phyloP scores from a whole-genome alignment of 2,797 vertebrate species.

The Morelia viridis region DNA sequence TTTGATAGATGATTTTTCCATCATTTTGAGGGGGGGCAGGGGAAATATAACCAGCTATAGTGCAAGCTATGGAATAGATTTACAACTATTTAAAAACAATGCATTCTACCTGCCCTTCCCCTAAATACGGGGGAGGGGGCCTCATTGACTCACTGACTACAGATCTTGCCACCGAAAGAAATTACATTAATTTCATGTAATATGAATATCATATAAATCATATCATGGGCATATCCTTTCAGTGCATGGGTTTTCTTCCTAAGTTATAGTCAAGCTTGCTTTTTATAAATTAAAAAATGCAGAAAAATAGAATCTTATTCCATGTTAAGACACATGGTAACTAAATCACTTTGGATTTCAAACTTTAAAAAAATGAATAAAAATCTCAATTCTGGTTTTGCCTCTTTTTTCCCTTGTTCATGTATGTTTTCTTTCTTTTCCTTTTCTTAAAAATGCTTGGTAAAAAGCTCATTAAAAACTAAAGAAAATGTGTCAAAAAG shows the following conservation, averaged over 20 bases:
- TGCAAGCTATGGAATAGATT: background rate
- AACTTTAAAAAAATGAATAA: background rate
- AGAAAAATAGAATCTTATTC: background rate
- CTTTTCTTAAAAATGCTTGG: background rate
- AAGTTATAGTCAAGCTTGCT: background rate
- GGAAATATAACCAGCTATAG: background rate
- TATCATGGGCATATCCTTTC: background rate
- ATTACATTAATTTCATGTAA: background rate
- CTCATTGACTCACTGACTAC: background rate
- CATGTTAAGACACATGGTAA: background rate
- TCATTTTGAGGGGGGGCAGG: background rate
- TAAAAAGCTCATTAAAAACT: background rate
- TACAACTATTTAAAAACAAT: background rate
- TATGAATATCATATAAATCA: background rate
- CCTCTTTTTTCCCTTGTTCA: background rate
- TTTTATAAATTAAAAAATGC: background rate
- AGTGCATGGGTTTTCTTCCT: background rate
- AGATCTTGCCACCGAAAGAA: background rate
- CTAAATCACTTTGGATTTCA: background rate
- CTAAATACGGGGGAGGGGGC: background rate
- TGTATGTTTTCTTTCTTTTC: background rate
- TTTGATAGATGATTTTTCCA: background rate
- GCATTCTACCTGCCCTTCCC: background rate
- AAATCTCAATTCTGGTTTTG: background rate
- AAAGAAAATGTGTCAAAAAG: background rate